Evolutionary conservation across 2,888 invertebrate genomes (phyloP).

Genomic region (Agonopterix arenella): DNA sequence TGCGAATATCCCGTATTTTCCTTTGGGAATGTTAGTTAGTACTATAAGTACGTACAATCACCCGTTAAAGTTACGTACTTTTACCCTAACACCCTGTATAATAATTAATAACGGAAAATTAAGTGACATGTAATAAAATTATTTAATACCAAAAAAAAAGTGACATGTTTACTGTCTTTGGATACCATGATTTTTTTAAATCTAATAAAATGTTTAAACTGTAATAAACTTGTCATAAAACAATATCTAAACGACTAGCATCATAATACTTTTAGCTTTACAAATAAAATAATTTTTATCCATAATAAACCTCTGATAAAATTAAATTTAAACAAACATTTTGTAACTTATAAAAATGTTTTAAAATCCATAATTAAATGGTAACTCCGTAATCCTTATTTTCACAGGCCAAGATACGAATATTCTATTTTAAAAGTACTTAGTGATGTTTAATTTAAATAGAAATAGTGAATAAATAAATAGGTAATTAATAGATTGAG

Average conservation of each 20-base stretch:
- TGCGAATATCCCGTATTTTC: too few relatives aligned
- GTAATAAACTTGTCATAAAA: slow-evolving; percentile 6
- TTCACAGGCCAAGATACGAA: slow-evolving; percentile 61
- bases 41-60: too few relatives aligned
- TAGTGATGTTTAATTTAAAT: neutral
- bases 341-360: slow-evolving; percentile 17
- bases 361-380: slow-evolving; percentile 22
- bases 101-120: neutral
- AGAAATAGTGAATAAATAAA: too few relatives aligned
- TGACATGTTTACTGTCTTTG: neutral
- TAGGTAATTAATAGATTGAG: too few relatives aligned
- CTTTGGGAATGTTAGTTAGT: too few relatives aligned
- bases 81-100: neutral
- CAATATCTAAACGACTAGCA: slow-evolving; percentile 61
- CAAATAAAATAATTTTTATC: slow-evolving; percentile 15
- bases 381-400: slow-evolving; percentile 30
- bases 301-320: neutral
- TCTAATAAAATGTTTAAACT: neutral
- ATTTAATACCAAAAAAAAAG: too few relatives aligned
- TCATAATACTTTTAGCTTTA: slow-evolving; percentile 57
- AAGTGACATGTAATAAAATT: neutral
- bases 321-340: slow-evolving; percentile 9
- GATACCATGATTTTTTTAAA: neutral
- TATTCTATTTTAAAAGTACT: slow-evolving; percentile 62
- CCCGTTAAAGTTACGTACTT: too few relatives aligned